Evolutionary conservation across 2,113 vertebrate genomes (phyloP).

Genomic region (Coturnix japonica): DNA sequence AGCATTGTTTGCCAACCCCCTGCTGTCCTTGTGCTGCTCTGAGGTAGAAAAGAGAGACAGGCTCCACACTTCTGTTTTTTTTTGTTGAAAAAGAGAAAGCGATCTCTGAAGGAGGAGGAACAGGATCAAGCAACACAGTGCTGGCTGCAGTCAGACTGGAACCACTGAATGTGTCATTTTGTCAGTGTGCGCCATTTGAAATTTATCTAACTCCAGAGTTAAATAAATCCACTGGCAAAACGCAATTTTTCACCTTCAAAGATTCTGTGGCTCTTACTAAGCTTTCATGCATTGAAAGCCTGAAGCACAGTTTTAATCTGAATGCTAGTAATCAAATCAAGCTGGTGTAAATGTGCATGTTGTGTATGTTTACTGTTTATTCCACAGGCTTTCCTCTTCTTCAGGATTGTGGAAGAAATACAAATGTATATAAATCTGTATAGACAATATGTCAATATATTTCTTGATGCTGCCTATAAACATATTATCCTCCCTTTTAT

Average conservation of each 20-base stretch:
- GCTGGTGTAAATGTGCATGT: background rate
- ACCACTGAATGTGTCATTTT: background rate
- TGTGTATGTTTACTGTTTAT: background rate
- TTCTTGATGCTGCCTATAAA: background rate
- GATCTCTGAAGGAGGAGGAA: background rate
- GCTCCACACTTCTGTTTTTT: background rate
- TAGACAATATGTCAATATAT: background rate
- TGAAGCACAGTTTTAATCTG: background rate
- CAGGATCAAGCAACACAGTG: background rate
- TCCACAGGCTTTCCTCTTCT: background rate
- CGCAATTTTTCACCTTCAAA: background rate
- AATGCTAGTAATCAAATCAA: background rate
- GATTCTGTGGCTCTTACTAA: background rate
- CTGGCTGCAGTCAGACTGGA: background rate
- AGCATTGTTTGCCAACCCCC: background rate
- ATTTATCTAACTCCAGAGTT: background rate
- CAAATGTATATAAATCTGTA: background rate
- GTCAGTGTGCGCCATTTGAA: background rate
- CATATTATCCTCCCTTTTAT: background rate
- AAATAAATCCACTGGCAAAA: slow-evolving; percentile 14
- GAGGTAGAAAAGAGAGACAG: background rate
- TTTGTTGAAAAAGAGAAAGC: background rate
- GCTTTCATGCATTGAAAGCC: background rate
- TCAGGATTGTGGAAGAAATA: background rate
- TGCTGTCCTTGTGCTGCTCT: background rate